phyloP scores from a whole-genome alignment of 2,797 vertebrate species.

The Craterocephalus amniculus region DNA sequence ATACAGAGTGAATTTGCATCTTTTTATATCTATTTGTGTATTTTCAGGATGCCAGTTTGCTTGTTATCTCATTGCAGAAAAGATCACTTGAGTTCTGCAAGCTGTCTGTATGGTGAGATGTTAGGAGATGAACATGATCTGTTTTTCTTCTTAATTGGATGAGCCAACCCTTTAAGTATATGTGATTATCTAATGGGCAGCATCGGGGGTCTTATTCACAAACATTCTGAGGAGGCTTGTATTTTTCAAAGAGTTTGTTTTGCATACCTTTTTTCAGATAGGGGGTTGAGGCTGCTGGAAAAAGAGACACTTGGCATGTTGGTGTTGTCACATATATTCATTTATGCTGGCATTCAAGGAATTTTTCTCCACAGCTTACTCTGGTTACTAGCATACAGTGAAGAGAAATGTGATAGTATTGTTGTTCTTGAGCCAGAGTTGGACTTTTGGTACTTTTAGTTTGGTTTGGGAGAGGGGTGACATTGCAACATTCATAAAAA shows the following conservation, averaged over 20 bases:
- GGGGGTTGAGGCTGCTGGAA: neutral
- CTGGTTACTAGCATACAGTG: neutral
- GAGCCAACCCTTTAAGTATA: slow-evolving; percentile 5
- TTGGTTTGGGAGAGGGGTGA: too few species aligned
- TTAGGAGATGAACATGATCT: neutral
- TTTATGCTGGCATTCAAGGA: neutral
- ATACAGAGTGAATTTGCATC: slow-evolving; percentile 11
- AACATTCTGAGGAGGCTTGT: neutral
- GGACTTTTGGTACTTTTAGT: too few species aligned
- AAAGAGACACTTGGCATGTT: neutral
- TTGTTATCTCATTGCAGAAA: slow-evolving; percentile 1
- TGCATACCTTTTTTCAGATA: neutral
- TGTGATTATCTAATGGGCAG: slow-evolving; percentile 1
- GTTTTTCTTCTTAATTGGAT: slow-evolving; percentile 7
- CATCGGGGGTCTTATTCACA: slow-evolving; percentile 1
- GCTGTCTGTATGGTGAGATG: neutral
- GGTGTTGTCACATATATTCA: neutral
- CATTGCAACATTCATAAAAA: too few species aligned
- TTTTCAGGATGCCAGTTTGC: neutral
- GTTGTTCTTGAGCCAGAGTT: too few species aligned
- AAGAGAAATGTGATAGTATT: too few species aligned
- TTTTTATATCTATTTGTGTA: slow-evolving; percentile 5
- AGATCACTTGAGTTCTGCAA: neutral
- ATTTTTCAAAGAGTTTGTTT: neutral
- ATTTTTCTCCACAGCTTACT: neutral